Evolutionary conservation across 1,140 invertebrate genomes (phyloP), one percentile per base, ranked within the genome.

Genomic region (Vollenhovia emeryi): DNA sequence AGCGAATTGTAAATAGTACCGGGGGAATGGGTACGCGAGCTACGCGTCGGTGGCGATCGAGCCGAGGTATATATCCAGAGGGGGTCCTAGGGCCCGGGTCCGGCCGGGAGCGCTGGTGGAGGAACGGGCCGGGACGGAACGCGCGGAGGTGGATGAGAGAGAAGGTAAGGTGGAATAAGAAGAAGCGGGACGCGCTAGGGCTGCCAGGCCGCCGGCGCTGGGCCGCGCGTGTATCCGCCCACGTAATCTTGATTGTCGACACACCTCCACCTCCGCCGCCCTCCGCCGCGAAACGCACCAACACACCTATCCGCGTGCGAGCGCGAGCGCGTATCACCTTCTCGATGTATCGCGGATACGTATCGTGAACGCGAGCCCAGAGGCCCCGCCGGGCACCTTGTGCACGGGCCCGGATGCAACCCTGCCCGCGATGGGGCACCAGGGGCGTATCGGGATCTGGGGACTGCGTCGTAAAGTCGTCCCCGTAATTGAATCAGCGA

Each of bases 211-310:
- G 91, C 87, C 90, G 91, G 91, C 92, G 91, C 89, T 89, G 91
- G 91, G 82, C 82, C 87, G 84, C 90, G 89, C 89, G 89, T 90
- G 89, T 91, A 90, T 91, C 89, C 89, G 89, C 89, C 89, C 89
- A 90, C 89, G 89, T 90, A 90, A 90, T 90, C 89, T 90, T 92
- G 92, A 92, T 93, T 93, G 92, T 93, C 92, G 92, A 92, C 92
- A 92, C 92, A 92, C 92, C 91, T 91, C 92, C 90, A 92, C 92
- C 92, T 92, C 88, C 87, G 89, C 87, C 74, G 85, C 50, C 68
- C 71, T 85, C 71, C 85, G 83, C 84, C 85, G 84, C 84, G 84
- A 86, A 89, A 84, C 79, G 66, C 85, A 87, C 85, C 85, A 76
- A 87, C 87, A 85, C 86, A 68, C 48, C 66, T 62, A 75, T 30